These are phyloP conservation scores for Mimumesa dahlbomi DNA, from an alignment of 2,888 invertebrate genomes.

Conservation along the genomic window DNA sequence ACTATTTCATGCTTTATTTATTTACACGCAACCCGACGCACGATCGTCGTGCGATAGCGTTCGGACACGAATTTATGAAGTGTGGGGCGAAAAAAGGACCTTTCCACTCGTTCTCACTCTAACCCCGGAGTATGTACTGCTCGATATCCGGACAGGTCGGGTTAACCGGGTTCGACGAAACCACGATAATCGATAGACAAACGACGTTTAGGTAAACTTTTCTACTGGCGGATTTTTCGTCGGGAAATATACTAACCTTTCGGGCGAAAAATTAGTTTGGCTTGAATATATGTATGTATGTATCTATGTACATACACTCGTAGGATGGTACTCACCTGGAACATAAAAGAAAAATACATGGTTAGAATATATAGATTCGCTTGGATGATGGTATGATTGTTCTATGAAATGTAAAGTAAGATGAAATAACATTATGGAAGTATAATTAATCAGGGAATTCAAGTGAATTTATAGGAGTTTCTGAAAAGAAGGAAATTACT, in stretches of 20 bases:
- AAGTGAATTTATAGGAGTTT: too few relatives aligned
- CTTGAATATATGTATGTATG: not conserved
- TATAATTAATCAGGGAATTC: too few relatives aligned
- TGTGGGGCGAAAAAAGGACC: slow-evolving; percentile 48
- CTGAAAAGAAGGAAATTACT: too few relatives aligned
- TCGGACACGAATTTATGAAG: slow-evolving; percentile 67
- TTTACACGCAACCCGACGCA: slow-evolving; percentile 67
- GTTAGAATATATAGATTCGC: too few relatives aligned
- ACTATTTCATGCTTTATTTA: slow-evolving; percentile 70
- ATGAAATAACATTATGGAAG: too few relatives aligned
- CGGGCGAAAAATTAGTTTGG: not conserved
- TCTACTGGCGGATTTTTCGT: not conserved
- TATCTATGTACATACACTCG: too few relatives aligned
- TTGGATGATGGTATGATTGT: too few relatives aligned
- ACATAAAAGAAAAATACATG: slow-evolving; percentile 45
- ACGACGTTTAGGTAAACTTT: slow-evolving; percentile 2
- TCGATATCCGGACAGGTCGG: slow-evolving; percentile 7
- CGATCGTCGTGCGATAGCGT: slow-evolving; percentile 64
- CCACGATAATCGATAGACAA: slow-evolving; percentile 26
- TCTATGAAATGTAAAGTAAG: too few relatives aligned
- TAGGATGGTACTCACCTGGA: slow-evolving; percentile 67
- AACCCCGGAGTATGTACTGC: slow-evolving; percentile 1
- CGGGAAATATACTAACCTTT: slow-evolving; percentile 1
- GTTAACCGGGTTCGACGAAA: slow-evolving; percentile 15
- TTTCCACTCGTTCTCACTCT: slow-evolving; percentile 29